Base-by-base conservation (phyloP, 2,113 vertebrate genomes). In the Osmerus mordax region DNA sequence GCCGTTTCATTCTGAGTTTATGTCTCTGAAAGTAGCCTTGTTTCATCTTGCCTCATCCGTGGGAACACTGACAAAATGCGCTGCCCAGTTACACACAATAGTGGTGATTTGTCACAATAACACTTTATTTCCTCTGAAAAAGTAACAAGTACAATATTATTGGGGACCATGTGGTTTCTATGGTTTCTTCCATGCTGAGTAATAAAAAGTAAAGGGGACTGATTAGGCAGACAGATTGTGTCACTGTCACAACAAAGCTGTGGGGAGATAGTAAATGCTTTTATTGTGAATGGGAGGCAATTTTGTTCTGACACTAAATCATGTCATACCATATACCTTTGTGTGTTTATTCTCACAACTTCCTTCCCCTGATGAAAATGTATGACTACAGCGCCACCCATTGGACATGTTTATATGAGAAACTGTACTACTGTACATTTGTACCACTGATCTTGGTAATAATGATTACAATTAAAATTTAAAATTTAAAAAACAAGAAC, bases 361-460 rank as follows among this genome's bases (percentile, higher is more conserved):
- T 16, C 15, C 2, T 14, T 36, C 16, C 9, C 21, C 3, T 69
- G 53, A 14, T 13, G 23, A 71, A 58, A 25, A 7, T 25, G 16
- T 67, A 76, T 55, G 67, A 67, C 84, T 87, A 84, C 78, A 86
- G 77, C 81, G 67, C 60, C 87, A 78, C 79, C 83, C 75, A 69
- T 62, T 83, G 90, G 87, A 51, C 36, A 21, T 15, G 7, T n/a
- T 51, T 4, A 12, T 47, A 12, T 2, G 7, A 47, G 5, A 2
- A 47, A 2, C 41, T 11, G 9, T 12, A 47, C 12, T 47, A 9
- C 7, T 47, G 5, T 11, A 47, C 41, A 47, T 11, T 47, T 47
- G 7, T 8, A 47, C 41, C 41, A 47, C 41, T 11, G 41, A 47
- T 47, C 41, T 47, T 47, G 8, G 41, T 47, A 11, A 47, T 47